Percentiles rank a stretch among this genome's conserved stretches.
phyloP scores from a whole-genome alignment of 2,888 invertebrate species.

The Lordiphosa fenestrarum region DNA sequence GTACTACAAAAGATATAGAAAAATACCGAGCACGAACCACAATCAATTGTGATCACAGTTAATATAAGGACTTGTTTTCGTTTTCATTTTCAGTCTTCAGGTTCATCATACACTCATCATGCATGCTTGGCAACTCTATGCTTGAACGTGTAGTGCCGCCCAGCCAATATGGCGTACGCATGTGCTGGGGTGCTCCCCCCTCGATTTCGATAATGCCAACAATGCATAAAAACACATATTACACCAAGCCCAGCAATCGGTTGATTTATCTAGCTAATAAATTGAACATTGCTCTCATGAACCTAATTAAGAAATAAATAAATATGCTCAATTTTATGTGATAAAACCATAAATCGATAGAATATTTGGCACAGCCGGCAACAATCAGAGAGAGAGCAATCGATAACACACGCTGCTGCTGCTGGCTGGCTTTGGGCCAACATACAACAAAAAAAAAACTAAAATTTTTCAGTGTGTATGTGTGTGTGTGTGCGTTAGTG shows the following conservation, averaged over 20 bases:
- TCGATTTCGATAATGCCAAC: constrained; percentile 9
- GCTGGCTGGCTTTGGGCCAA: constrained; percentile 50
- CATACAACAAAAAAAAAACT: constrained; percentile 16
- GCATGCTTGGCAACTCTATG: too few species aligned
- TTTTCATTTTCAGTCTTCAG: too few species aligned
- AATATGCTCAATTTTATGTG: constrained; percentile 4
- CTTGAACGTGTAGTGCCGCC: not conserved
- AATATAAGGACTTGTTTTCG: too few species aligned
- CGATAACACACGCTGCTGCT: constrained; percentile 36
- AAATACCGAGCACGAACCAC: too few species aligned
- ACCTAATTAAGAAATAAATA: too few species aligned
- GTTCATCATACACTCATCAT: too few species aligned
- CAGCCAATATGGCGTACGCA: constrained; percentile 10
- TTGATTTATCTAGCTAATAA: too few species aligned
- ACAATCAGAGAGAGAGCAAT: constrained; percentile 32
- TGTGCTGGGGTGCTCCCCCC: constrained; percentile 5
- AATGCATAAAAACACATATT: constrained; percentile 8
- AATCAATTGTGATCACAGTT: too few species aligned
- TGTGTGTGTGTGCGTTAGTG: constrained; percentile 21
- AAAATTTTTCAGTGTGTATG: constrained; percentile 20
- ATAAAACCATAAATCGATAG: constrained; percentile 8
- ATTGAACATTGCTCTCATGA: too few species aligned
- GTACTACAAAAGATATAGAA: too few species aligned
- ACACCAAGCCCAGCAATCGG: not conserved
- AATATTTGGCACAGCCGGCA: constrained; percentile 9